Evolutionary conservation across 2,888 invertebrate genomes (phyloP), one percentile per base, ranked within the genome.

Genomic region (Linyphia triangularis): DNA sequence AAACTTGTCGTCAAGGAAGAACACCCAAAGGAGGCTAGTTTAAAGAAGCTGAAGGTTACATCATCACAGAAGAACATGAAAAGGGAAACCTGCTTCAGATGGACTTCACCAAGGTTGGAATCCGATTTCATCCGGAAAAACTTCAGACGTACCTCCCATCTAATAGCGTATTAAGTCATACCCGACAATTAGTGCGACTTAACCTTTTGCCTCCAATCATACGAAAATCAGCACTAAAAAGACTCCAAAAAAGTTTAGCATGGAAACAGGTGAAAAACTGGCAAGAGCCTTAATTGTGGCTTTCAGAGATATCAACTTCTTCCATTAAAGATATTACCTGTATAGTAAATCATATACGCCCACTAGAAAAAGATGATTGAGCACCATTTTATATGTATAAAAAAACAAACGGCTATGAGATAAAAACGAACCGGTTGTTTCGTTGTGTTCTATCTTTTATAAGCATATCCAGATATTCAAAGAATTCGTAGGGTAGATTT

Each of bases 121-220:
- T 7, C 19, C 26, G 13, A 61, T 16, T 13, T 22, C 59, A 19
- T 13, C 61, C 37, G 16, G 26, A 70, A 43, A 43, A 26, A 51
- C 70, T 43, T 3, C 40, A 61, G 37, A 63, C 19, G 28, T 26
- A 16, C 40, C 78, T 67, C 78, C 78, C 78, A 79, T 13, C 5
- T 79, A 43, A 79, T 79, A 43, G 43, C 22, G 65, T 13, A 43
- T 43, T 79, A 79, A 79, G 61, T 16, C 63, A 57, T 37, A 61
- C 13, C 33, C 57, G 24, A 43, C 61, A 82, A 82, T 82, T 82
- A 82, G 69, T 33, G 19, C 67, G 16, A 69, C 24, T 69, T 69
- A 33, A 69, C 67, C 67, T 69, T 69, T 77, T 9, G 22, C 28
- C 57, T 69, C 37, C 59, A 81, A 81, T 81, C 81, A 81, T 16